These are phyloP conservation scores for Fukomys damarensis DNA, from an alignment of 2,113 vertebrate species.

Conservation along the genomic window DNA sequence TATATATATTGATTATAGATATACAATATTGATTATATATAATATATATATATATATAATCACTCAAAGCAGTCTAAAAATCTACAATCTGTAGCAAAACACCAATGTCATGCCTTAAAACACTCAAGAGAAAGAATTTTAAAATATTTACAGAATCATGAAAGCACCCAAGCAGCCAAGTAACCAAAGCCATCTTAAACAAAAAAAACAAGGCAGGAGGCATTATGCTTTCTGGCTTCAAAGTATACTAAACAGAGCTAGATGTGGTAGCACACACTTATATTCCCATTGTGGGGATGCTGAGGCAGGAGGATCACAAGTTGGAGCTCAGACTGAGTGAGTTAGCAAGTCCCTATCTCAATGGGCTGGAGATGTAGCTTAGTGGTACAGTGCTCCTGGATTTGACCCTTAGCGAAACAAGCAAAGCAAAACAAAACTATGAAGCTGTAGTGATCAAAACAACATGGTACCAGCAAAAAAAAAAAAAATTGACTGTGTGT, in stretches of 20 bases:
- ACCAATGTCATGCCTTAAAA: background rate
- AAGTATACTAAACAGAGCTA: background rate
- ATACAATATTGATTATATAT: no score
- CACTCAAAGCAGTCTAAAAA: background rate
- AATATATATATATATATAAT: background rate
- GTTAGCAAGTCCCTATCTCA: background rate
- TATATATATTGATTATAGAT: no score
- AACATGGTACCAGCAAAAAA: background rate
- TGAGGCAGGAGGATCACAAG: background rate
- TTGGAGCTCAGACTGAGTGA: background rate
- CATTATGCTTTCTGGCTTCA: background rate
- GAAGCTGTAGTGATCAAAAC: background rate
- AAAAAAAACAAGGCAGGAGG: background rate
- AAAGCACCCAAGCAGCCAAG: background rate
- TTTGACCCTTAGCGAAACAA: background rate
- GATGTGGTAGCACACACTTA: background rate
- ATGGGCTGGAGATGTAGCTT: background rate
- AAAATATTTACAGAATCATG: background rate
- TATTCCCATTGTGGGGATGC: background rate
- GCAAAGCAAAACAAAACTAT: background rate
- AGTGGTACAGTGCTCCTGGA: background rate
- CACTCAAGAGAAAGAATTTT: background rate
- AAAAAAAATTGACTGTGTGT: no score
- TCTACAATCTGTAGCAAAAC: background rate
- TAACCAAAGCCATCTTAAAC: background rate